phyloP scores from a whole-genome alignment of 2,113 vertebrate species.

The Phrynocephalus versicolor region DNA sequence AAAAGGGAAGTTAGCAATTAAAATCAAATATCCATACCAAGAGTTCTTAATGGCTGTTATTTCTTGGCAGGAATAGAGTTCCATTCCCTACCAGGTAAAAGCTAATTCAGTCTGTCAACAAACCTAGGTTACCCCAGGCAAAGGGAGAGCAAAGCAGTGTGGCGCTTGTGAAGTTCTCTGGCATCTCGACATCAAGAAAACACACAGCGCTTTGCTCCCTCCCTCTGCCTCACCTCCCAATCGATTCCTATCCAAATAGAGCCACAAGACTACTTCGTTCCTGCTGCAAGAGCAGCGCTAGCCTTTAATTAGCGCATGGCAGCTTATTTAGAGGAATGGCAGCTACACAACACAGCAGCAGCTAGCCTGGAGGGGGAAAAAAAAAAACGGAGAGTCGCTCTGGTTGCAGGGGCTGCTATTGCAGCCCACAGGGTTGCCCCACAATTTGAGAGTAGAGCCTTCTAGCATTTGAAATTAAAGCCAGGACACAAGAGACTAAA shows the following conservation, averaged over 20 bases:
- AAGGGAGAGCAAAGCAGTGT: conserved; percentile 32
- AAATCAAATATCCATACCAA: conserved; percentile 21
- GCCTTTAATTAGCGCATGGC: conserved; percentile 13
- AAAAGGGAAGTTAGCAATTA: conserved; percentile 9
- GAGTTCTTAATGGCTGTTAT: conserved; percentile 23
- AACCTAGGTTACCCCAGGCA: conserved; percentile 32
- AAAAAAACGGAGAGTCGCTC: background rate
- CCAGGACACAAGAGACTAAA: background rate
- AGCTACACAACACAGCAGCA: background rate
- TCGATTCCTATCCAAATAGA: background rate
- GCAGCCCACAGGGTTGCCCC: conserved; percentile 12
- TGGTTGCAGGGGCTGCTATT: background rate
- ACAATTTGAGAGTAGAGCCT: background rate
- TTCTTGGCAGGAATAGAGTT: conserved; percentile 37
- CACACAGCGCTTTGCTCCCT: background rate
- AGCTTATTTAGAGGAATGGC: conserved; percentile 41
- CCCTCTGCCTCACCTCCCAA: background rate
- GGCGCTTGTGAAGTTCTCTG: conserved; percentile 29
- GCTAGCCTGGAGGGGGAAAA: background rate
- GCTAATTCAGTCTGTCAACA: conserved; percentile 39
- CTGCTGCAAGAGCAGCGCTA: conserved; percentile 12
- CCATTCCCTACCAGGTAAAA: background rate
- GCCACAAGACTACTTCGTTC: conserved; percentile 20
- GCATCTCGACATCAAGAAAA: background rate
- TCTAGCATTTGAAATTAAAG: conserved; percentile 13